Evolutionary conservation across 2,113 vertebrate genomes (phyloP), one percentile per base, ranked within the genome.

Genomic region (Chamaetylas fuelleborni): DNA sequence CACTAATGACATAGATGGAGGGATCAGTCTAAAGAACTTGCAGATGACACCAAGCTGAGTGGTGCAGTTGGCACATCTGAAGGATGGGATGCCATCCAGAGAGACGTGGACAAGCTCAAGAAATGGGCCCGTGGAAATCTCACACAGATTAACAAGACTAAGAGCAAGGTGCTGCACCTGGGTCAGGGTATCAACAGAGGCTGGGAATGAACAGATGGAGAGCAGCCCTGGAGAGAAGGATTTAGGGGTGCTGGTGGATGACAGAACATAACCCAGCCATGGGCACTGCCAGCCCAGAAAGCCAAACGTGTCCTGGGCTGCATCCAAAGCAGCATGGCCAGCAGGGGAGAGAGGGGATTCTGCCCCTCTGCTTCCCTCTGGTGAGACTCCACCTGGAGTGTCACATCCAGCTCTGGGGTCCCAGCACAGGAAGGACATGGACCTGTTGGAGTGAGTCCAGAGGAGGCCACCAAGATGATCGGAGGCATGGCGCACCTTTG

Each of bases 321-420:
- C 31, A 50, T 6, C 23, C 40, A 56, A 15, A 56, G 40, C 40
- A 73, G 36, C 0, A 0, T 33, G 45, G 45, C 10, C 47, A 48
- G 47, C 22, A 24, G 14, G 12, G 10, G 0, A 67, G 26, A 17
- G 6, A 36, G 14, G 14, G 18, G 61, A 50, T 42, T 31, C 51
- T 76, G 17, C 4, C 61, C 20, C 48, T 62, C 33, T 43, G 4
- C 56, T 61, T 7, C 5, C 3, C 24, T n/a, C 42, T 57, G 50
- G 5, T 48, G 81, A 40, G 51, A 42, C 24, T 0, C 31, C 31
- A 67, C 9, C 31, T 67, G 71, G 0, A 66, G 9, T 1, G 1
- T 25, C 5, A 5, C 31, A 36, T 42, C 20, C 25, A 42, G 25
- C 25, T 22, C 11, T 25, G 29, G 10, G 31, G 6, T 19, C 23